Percentiles rank a stretch among this genome's conserved stretches.
Evolutionary conservation across 2,888 invertebrate species (phyloP).

Genomic region (Antheraea yamamai): DNA sequence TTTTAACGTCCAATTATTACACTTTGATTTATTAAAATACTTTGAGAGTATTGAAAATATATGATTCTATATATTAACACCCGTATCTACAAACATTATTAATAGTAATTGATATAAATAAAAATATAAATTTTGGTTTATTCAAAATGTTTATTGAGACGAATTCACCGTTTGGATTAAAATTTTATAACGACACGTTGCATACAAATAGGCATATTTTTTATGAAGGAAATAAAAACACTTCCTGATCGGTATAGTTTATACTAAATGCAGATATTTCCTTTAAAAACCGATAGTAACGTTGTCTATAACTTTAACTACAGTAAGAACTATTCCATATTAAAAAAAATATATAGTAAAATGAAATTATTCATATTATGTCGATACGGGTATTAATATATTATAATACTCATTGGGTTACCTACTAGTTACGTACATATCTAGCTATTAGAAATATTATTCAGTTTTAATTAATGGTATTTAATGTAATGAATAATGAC

Average conservation of each 20-base stretch:
- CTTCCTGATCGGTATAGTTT: too few relatives aligned
- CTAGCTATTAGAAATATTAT: constrained; percentile 36
- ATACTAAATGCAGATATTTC: too few relatives aligned
- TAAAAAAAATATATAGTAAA: neutral
- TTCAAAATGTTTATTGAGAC: too few relatives aligned
- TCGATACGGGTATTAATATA: constrained; percentile 35
- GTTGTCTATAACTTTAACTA: too few relatives aligned
- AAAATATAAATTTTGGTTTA: too few relatives aligned
- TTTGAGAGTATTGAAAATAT: neutral
- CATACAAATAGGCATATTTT: too few relatives aligned
- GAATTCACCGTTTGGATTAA: too few relatives aligned
- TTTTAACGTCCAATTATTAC: neutral
- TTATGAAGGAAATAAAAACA: too few relatives aligned
- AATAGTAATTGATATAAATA: neutral
- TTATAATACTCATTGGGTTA: constrained; percentile 42
- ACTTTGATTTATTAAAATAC: neutral
- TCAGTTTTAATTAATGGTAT: constrained; percentile 33
- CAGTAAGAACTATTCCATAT: neutral
- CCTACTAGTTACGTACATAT: constrained; percentile 32
- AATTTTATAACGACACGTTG: too few relatives aligned
- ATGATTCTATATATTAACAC: constrained; percentile 5
- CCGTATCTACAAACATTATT: neutral
- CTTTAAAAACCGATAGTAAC: too few relatives aligned
- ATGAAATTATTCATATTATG: neutral
- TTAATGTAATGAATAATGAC: neutral